Evolutionary conservation across 92 coral and sea anemone species (phyloP).

Genomic region (Pocillopora meandrina): DNA sequence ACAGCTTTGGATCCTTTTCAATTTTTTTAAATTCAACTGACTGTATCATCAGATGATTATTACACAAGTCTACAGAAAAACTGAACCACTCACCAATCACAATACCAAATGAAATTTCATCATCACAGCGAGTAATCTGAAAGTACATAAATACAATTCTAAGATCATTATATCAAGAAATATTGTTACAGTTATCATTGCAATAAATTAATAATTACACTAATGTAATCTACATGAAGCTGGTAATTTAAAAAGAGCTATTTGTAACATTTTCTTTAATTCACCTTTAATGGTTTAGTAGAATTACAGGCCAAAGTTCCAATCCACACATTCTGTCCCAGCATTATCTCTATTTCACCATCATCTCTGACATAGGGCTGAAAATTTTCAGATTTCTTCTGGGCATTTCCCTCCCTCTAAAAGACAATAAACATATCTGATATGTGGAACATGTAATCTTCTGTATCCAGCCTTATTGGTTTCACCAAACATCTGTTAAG

Average conservation of each 20-base stretch:
- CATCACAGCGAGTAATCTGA: conserved; percentile 9
- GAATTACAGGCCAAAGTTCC: conserved; percentile 60
- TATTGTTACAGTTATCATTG: no score
- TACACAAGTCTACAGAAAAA: neutral
- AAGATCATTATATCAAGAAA: no score
- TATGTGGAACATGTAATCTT: neutral
- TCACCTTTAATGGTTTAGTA: conserved; percentile 60
- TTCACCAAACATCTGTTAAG: no score
- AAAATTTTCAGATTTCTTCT: conserved; percentile 4
- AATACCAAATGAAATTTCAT: conserved; percentile 28
- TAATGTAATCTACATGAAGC: neutral
- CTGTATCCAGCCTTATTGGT: no score
- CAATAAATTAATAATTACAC: no score
- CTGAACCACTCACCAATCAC: conserved; percentile 24
- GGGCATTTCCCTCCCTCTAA: conserved; percentile 8
- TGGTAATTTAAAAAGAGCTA: neutral
- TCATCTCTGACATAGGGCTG: conserved; percentile 59
- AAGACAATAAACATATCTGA: neutral
- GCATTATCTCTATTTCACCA: conserved; percentile 39
- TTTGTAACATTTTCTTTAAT: neutral
- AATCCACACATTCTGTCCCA: conserved; percentile 41
- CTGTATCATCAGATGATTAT: no score
- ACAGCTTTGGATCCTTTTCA: no score
- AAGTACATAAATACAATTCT: neutral
- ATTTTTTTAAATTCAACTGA: no score